Evolutionary conservation across 2,113 vertebrate genomes (phyloP), one percentile per base, ranked within the genome.

Genomic region (Serilophus lunatus): DNA sequence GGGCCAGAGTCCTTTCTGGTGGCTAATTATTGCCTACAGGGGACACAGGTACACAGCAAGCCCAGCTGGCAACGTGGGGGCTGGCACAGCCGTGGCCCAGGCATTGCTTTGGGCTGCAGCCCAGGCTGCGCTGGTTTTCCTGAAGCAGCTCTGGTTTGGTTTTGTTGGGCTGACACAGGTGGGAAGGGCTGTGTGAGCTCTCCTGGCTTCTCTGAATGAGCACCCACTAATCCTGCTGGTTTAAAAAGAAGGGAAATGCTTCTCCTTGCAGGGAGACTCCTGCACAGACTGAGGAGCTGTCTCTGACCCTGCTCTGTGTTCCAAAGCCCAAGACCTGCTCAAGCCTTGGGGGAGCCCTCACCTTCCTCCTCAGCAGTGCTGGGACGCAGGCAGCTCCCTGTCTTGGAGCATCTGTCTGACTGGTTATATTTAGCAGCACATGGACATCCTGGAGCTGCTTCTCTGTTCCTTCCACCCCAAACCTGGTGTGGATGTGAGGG

Each of bases 41-140:
- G 57, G 25, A 12, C 8, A 3, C 0, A 1, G 54, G 79, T n/a
- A 15, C 77, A 38, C 0, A 0, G 38, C 6, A 12, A 59, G 16
- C 49, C 75, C 9, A 16, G 61, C n/a, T 2, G 5, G 82, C 63
- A 10, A 24, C 1, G 0, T 24, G 6, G 45, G 25, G 40, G 22
- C 28, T 5, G 20, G 31, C 33, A 42, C 8, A 70, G 60, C 57
- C 35, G 1, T 3, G 4, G 59, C 23, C 49, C 12, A 22, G 33
- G 35, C 9, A 6, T 57, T 53, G 82, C 53, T 65, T 72, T 56
- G 49, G n/a, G 29, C 49, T 65, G 50, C 11, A 64, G 19, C 47
- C 35, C 1, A 3, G 24, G 47, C 15, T 63, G 33, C 24, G 47
- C 18, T 33, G 12, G 4, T 66, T 2, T 1, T 23, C 51, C 14